phyloP scores from a whole-genome alignment of 1,140 invertebrate species.

The Cotesia glomerata region DNA sequence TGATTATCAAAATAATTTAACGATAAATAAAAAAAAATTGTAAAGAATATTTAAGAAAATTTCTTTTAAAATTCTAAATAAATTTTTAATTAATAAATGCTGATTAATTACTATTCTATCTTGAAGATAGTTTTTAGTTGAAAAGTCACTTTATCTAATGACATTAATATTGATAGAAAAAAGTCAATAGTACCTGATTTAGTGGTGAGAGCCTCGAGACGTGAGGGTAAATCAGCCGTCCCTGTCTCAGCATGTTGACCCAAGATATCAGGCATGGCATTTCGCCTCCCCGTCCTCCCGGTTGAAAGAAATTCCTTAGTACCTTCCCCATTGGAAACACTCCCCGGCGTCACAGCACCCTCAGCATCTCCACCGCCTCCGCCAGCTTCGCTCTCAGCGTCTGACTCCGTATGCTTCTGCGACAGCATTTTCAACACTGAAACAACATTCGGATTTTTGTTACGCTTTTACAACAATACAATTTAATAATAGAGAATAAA shows the following conservation, averaged over 20 bases:
- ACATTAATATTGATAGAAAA: too few species aligned
- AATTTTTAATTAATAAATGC: too few species aligned
- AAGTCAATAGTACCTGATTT: slow-evolving; percentile 49
- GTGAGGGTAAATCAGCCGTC: slow-evolving; percentile 73
- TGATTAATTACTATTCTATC: too few species aligned
- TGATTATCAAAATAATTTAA: too few species aligned
- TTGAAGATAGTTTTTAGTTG: too few species aligned
- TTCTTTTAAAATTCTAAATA: too few species aligned
- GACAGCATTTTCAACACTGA: slow-evolving; percentile 55
- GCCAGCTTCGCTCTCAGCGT: slow-evolving; percentile 38
- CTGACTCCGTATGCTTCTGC: slow-evolving; percentile 48
- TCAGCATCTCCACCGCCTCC: slow-evolving; percentile 45
- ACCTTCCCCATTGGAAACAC: slow-evolving; percentile 51
- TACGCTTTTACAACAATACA: neutral
- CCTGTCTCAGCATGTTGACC: slow-evolving; percentile 70
- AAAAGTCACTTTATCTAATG: too few species aligned
- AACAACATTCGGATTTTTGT: slow-evolving; percentile 32
- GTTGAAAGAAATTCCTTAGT: slow-evolving; percentile 77
- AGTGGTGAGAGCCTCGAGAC: slow-evolving; percentile 70
- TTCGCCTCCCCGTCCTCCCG: slow-evolving; percentile 78
- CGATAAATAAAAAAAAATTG: too few species aligned
- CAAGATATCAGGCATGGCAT: slow-evolving; percentile 79
- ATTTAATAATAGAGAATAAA: neutral
- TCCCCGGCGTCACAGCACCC: slow-evolving; percentile 48
- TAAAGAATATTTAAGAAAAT: too few species aligned